A percentile compares a stretch with the other conserved stretches of the same genome.
phyloP scores from a whole-genome alignment of 1,140 invertebrate genomes.

The Mycetomoellerius zeteki region DNA sequence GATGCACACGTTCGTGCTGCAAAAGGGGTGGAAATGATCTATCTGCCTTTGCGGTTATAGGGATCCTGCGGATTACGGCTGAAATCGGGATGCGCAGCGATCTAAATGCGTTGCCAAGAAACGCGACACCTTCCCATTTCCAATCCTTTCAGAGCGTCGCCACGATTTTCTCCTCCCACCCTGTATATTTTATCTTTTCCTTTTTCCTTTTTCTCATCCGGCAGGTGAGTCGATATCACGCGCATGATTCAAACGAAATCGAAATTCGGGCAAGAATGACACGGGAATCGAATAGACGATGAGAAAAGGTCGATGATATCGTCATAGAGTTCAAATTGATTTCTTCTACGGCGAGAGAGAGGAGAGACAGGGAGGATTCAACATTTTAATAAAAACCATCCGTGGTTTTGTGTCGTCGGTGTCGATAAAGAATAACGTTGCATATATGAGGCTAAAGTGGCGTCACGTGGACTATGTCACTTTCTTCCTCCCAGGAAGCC shows the following conservation, averaged over 20 bases:
- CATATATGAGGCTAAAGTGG: conserved; percentile 21
- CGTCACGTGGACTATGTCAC: background rate
- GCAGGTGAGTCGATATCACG: conserved; percentile 67
- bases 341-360: conserved; percentile 48
- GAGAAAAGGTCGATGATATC: conserved; percentile 65
- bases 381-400: conserved; percentile 82
- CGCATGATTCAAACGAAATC: conserved; percentile 64
- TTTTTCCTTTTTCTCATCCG: conserved; percentile 60
- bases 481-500: background rate
- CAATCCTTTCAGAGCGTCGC: conserved; percentile 34
- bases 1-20: background rate
- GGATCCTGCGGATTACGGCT: conserved; percentile 30
- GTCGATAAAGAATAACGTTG: conserved; percentile 40
- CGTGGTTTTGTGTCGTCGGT: conserved; percentile 79
- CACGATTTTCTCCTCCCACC: background rate
- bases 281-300: background rate
- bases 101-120: conserved; percentile 58
- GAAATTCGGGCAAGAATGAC: conserved; percentile 49
- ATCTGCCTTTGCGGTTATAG: background rate
- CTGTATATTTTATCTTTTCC: too few relatives aligned
- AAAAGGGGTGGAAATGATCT: conserved; percentile 41
- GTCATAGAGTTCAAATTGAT: conserved; percentile 75
- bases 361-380: conserved; percentile 50
- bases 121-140: conserved; percentile 69
- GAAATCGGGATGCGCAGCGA: conserved; percentile 37